These are phyloP conservation scores for Steinernema carpocapsae DNA, from an alignment of 2,888 invertebrate genomes.

Conservation along the genomic window DNA sequence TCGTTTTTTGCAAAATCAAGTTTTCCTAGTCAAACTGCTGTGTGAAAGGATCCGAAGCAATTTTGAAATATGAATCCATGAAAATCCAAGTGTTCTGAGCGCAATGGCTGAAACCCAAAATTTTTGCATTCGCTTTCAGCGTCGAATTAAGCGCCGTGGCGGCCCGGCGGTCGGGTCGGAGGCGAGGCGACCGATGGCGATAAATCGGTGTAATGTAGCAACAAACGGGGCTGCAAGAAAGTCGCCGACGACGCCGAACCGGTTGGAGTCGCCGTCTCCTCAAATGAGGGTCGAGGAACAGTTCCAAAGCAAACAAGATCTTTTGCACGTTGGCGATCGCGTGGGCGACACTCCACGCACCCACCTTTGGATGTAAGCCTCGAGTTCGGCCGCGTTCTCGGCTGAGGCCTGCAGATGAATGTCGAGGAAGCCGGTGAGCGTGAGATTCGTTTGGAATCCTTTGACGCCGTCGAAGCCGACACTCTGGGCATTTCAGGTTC, in stretches of 20 bases:
- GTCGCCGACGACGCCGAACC: conserved; percentile 28
- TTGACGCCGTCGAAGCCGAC: conserved; percentile 73
- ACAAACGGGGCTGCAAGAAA: conserved; percentile 23
- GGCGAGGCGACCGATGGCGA: conserved; percentile 2
- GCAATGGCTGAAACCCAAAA: not conserved
- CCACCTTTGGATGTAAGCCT: conserved; percentile 68
- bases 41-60: too few species aligned
- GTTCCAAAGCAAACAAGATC: not conserved
- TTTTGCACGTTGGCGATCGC: conserved; percentile 9
- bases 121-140: not conserved
- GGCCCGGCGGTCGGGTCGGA: not conserved
- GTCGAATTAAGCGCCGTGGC: too few species aligned
- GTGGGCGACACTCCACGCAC: not conserved
- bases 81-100: too few species aligned
- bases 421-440: conserved; percentile 76
- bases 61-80: too few species aligned
- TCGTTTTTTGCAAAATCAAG: too few species aligned
- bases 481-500: conserved; percentile 74
- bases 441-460: conserved; percentile 77
- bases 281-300: not conserved
- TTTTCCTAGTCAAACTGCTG: too few species aligned
- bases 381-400: conserved; percentile 66
- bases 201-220: conserved; percentile 28
- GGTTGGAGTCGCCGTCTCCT: not conserved
- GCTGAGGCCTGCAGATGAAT: conserved; percentile 68